These are phyloP conservation scores for Andrena bicolor DNA, from an alignment of 2,888 invertebrate species.

Conservation along the genomic window DNA sequence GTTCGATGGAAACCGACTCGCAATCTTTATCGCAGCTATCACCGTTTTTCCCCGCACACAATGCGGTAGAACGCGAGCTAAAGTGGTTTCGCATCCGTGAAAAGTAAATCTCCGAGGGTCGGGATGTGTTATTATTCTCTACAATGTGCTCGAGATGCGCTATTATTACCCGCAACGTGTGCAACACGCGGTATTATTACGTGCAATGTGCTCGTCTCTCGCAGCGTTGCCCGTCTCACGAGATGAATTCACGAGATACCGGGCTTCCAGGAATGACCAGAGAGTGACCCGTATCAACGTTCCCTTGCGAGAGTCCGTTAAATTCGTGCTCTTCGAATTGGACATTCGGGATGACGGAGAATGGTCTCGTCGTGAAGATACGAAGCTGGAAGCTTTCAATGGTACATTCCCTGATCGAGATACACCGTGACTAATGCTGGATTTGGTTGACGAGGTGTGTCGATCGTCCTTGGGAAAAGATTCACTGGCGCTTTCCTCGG, in stretches of 20 bases:
- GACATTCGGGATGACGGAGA: no score
- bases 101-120: neutral
- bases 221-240: neutral
- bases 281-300: neutral
- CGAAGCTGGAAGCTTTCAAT: no score
- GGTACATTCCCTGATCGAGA: neutral
- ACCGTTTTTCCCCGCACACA: constrained; percentile 9
- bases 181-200: neutral
- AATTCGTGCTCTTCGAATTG: no score
- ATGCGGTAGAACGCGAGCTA: neutral
- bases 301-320: no score
- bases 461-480: neutral
- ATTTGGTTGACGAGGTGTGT: neutral
- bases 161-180: neutral
- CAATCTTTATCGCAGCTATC: neutral
- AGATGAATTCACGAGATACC: constrained; percentile 9
- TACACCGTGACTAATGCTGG: neutral
- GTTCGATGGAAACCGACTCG: neutral
- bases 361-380: no score
- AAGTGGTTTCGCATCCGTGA: neutral
- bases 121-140: neutral
- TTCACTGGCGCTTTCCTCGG: neutral
- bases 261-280: neutral
- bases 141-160: neutral
- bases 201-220: neutral